phyloP scores from a whole-genome alignment of 2,113 vertebrate species.

The Petaurus breviceps region DNA sequence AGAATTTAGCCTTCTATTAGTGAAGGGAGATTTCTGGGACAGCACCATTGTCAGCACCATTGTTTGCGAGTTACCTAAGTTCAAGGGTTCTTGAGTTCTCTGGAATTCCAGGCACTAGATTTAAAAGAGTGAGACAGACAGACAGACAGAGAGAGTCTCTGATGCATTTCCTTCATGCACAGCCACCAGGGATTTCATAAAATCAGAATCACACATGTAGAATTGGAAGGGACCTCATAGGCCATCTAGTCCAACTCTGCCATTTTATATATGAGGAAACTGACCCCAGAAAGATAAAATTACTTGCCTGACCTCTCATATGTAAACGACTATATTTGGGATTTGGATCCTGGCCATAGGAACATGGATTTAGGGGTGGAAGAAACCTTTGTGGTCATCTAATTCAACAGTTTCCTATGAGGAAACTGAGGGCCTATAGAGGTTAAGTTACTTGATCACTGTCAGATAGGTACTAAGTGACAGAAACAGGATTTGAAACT shows the following conservation, averaged over 20 bases:
- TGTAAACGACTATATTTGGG: background rate
- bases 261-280: background rate
- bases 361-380: background rate
- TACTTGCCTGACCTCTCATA: background rate
- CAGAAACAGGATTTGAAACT: background rate
- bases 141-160: background rate
- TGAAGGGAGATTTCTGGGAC: background rate
- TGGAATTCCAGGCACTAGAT: background rate
- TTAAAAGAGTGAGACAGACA: background rate
- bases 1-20: background rate
- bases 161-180: background rate
- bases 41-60: background rate
- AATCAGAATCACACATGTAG: background rate
- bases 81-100: background rate
- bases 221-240: background rate
- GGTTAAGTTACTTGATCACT: background rate
- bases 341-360: background rate
- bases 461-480: background rate
- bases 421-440: too few species aligned
- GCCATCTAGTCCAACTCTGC: background rate
- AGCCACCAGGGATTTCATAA: background rate
- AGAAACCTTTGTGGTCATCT: background rate
- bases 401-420: background rate
- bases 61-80: background rate
- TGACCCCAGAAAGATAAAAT: background rate